Percentiles rank a stretch among this genome's conserved stretches.
phyloP scores from a whole-genome alignment of 2,797 vertebrate genomes.

The Carduelis carduelis region DNA sequence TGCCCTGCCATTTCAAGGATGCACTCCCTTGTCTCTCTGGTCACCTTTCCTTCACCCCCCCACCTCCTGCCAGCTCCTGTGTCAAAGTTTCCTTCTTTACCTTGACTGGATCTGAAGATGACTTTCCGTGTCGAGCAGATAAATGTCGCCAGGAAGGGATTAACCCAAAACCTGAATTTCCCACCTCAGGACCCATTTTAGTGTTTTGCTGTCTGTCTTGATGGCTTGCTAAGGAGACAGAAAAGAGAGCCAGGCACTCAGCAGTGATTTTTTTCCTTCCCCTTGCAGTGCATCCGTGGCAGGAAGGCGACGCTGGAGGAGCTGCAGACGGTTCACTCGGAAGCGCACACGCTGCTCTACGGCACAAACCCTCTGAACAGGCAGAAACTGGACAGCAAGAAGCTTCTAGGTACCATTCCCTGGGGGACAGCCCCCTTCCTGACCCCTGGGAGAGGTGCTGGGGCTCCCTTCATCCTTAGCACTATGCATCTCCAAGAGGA shows the following conservation, averaged over 20 bases:
- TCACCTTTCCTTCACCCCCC: background rate
- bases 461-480: background rate
- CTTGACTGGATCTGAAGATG: background rate
- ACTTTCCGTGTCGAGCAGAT: background rate
- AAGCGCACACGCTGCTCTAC: slow-evolving; percentile 89
- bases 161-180: background rate
- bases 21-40: background rate
- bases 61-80: background rate
- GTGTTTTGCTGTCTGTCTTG: background rate
- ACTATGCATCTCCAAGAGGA: background rate
- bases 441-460: background rate
- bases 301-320: slow-evolving; percentile 95
- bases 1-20: background rate
- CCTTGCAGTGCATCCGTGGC: slow-evolving; percentile 87
- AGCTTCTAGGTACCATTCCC: slow-evolving; percentile 68
- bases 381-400: slow-evolving; percentile 96
- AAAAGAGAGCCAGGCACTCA: background rate
- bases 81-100: background rate
- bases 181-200: background rate
- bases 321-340: slow-evolving; percentile 92
- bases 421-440: background rate
- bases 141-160: background rate
- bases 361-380: slow-evolving; percentile 94
- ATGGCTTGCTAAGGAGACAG: background rate
- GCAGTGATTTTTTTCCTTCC: background rate